Percentiles rank a stretch among this genome's conserved stretches.
phyloP scores from a whole-genome alignment of 2,113 vertebrate species.

The Hystrix brachyura region DNA sequence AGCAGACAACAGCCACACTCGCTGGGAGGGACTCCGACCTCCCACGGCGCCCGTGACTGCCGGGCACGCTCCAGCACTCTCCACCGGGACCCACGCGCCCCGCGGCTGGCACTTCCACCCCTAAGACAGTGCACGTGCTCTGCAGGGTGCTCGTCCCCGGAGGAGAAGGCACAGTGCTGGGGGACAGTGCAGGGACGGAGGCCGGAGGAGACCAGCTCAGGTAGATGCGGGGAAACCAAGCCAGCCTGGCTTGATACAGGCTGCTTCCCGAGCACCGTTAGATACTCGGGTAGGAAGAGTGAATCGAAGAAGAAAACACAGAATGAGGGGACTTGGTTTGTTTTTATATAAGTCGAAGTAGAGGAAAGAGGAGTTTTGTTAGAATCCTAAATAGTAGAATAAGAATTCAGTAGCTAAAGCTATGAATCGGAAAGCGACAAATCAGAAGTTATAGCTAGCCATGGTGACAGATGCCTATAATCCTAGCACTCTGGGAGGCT shows the following conservation, averaged over 20 bases:
- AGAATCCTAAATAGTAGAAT: neutral
- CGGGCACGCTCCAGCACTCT: neutral
- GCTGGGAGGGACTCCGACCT: neutral
- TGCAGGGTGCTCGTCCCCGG: neutral
- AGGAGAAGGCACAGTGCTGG: neutral
- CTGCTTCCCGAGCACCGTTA: neutral
- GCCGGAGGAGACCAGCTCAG: rapidly evolving
- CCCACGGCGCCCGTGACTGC: neutral
- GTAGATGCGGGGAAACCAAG: rapidly evolving
- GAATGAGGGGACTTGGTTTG: neutral
- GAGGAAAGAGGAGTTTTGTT: neutral
- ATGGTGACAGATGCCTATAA: neutral
- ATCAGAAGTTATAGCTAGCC: neutral
- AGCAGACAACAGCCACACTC: neutral
- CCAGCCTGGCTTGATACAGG: neutral
- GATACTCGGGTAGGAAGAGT: neutral
- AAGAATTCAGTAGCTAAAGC: no score
- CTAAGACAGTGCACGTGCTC: neutral
- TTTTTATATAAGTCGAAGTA: neutral
- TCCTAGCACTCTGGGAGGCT: neutral
- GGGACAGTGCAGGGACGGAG: rapidly evolving
- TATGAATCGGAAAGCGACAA: neutral
- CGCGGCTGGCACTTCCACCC: no score
- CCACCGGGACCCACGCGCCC: no score
- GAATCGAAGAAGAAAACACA: neutral